Percentiles rank a stretch among this genome's conserved stretches.
These are phyloP conservation scores for Sphaeramia orbicularis DNA, from an alignment of 2,797 vertebrate species.

Conservation along the genomic window DNA sequence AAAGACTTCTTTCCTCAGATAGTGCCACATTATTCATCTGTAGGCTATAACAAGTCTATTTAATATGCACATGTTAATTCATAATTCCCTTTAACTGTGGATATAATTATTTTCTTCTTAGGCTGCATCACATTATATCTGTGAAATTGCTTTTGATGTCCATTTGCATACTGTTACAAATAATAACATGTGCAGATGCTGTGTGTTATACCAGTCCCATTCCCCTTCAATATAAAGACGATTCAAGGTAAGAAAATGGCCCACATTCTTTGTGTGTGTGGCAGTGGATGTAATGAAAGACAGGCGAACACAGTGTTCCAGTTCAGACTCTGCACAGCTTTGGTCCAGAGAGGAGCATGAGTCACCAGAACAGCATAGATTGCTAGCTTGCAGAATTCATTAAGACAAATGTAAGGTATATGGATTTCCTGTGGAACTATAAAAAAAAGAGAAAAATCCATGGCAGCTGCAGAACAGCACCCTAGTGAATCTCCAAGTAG, in stretches of 20 bases:
- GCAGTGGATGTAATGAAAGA: slow-evolving; percentile 50
- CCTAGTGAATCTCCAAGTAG: slow-evolving; percentile 76
- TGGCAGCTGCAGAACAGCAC: slow-evolving; percentile 73
- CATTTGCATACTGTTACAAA: slow-evolving; percentile 20
- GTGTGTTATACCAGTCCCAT: neutral
- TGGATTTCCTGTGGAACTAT: slow-evolving; percentile 79
- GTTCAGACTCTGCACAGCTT: slow-evolving; percentile 76
- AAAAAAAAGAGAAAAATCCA: slow-evolving; percentile 32
- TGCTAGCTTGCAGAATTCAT: slow-evolving; percentile 85
- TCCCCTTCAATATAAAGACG: slow-evolving; percentile 5
- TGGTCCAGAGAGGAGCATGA: slow-evolving; percentile 77
- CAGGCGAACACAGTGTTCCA: slow-evolving; percentile 80
- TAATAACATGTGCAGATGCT: slow-evolving; percentile 39
- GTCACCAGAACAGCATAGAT: slow-evolving; percentile 74
- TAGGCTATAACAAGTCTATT: slow-evolving; percentile 20
- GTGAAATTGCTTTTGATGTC: slow-evolving; percentile 46
- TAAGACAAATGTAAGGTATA: slow-evolving; percentile 84
- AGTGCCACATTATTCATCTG: slow-evolving; percentile 25
- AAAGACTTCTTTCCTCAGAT: neutral
- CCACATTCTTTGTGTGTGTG: slow-evolving; percentile 6
- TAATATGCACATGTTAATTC: slow-evolving; percentile 42
- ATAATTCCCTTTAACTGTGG: slow-evolving; percentile 35
- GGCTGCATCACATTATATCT: slow-evolving; percentile 36
- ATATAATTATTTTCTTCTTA: slow-evolving; percentile 11
- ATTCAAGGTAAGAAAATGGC: slow-evolving; percentile 4